phyloP scores from a whole-genome alignment of 2,113 vertebrate species.

The Myotis lucifugus region DNA sequence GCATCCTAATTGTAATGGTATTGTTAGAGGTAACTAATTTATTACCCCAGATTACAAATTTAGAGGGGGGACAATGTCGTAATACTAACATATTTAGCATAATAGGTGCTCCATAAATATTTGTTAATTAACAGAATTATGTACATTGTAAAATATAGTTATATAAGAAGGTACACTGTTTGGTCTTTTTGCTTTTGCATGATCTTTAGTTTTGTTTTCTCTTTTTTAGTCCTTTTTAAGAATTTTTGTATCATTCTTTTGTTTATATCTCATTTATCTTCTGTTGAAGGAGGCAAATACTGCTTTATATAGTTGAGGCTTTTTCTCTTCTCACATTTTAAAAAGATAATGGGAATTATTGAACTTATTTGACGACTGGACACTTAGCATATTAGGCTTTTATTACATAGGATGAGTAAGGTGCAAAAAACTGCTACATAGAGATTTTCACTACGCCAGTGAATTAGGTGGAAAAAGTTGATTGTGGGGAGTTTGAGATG shows the following conservation, averaged over 20 bases:
- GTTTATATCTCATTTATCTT: neutral
- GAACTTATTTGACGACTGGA: neutral
- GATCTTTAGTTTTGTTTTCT: slow-evolving; percentile 3
- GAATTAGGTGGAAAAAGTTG: neutral
- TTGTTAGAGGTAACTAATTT: neutral
- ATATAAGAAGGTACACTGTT: neutral
- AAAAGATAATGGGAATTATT: neutral
- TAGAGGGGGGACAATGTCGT: neutral
- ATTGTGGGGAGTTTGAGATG: neutral
- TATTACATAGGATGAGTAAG: neutral
- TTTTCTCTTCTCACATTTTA: neutral
- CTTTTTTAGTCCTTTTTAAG: neutral
- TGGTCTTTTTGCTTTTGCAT: neutral
- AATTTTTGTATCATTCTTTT: slow-evolving; percentile 17
- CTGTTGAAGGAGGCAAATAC: neutral
- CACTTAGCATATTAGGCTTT: too few relatives aligned
- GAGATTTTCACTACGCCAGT: neutral
- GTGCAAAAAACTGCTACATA: neutral
- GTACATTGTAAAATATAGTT: neutral
- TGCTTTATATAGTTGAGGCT: neutral
- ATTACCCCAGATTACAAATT: neutral
- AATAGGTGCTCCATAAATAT: neutral
- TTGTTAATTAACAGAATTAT: neutral
- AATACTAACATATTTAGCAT: neutral
- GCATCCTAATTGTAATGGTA: neutral